phyloP scores from a whole-genome alignment of 2,888 invertebrate genomes.

The Drosophila ochracea region DNA sequence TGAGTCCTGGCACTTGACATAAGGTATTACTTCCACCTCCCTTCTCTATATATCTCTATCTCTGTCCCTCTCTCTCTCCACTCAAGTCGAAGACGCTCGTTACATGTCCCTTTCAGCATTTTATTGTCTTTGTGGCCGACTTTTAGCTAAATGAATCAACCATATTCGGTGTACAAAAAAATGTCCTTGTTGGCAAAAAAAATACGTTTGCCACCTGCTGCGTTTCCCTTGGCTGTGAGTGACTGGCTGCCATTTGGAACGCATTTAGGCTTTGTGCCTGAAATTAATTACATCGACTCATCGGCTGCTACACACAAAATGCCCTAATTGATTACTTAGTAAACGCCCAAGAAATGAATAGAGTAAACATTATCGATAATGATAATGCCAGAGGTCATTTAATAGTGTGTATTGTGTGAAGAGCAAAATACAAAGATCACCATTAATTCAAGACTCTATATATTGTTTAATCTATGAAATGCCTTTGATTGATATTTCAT shows the following conservation, averaged over 20 bases:
- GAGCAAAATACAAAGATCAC: not conserved
- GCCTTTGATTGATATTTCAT: not conserved
- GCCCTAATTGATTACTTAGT: slow-evolving; percentile 53
- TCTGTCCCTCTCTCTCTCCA: not conserved
- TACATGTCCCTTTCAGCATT: slow-evolving; percentile 32
- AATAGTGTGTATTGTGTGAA: not conserved
- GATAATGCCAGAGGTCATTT: not conserved
- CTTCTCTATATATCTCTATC: not conserved
- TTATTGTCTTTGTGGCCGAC: slow-evolving; percentile 51
- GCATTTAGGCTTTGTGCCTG: slow-evolving; percentile 45
- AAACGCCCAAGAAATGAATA: slow-evolving; percentile 12
- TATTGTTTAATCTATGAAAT: not conserved
- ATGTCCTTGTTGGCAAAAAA: slow-evolving; percentile 21
- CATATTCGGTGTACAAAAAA: slow-evolving; percentile 33
- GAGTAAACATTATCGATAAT: slow-evolving; percentile 14
- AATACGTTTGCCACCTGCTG: slow-evolving; percentile 64
- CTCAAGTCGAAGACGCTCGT: slow-evolving; percentile 23
- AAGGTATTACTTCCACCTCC: slow-evolving; percentile 25
- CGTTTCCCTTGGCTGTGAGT: slow-evolving; percentile 33
- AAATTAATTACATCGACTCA: slow-evolving; percentile 69
- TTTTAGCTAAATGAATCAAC: slow-evolving; percentile 73
- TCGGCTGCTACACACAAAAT: slow-evolving; percentile 57
- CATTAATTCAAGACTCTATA: not conserved
- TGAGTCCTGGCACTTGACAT: slow-evolving; percentile 42
- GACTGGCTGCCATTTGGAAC: slow-evolving; percentile 34